These are phyloP conservation scores for Lateolabrax maculatus DNA, from an alignment of 2,797 vertebrate genomes.

Conservation along the genomic window DNA sequence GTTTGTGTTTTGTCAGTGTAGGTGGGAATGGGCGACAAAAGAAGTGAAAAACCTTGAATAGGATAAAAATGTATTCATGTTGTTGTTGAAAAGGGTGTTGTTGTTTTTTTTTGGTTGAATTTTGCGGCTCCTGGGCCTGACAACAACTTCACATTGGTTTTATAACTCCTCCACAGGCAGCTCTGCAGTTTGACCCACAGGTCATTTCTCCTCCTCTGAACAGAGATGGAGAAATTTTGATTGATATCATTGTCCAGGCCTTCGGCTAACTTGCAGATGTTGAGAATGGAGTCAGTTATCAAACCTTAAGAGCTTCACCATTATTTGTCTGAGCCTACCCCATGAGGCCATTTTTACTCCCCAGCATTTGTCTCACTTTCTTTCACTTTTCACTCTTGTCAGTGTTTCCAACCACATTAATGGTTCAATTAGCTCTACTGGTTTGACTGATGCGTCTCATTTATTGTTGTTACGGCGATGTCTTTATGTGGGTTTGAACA, in stretches of 20 bases:
- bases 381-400: conserved; percentile 31
- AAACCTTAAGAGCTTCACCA: conserved; percentile 24
- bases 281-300: conserved; percentile 49
- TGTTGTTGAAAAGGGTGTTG: neutral
- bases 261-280: conserved; percentile 50
- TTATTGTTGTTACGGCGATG: neutral
- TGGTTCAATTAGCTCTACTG: neutral
- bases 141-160: conserved; percentile 12
- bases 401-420: conserved; percentile 17
- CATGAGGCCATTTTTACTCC: conserved; percentile 32
- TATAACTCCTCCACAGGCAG: conserved; percentile 23
- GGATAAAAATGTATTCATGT: conserved; percentile 18
- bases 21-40: conserved; percentile 1
- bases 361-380: conserved; percentile 51
- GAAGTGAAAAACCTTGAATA: neutral
- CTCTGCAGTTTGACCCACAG: conserved; percentile 35
- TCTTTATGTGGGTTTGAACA: neutral
- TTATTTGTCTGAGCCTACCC: conserved; percentile 20
- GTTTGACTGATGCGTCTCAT: neutral
- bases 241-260: conserved; percentile 43
- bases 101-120: neutral
- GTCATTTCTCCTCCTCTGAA: conserved; percentile 42
- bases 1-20: conserved; percentile 14
- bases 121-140: neutral
- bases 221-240: conserved; percentile 53